Evolutionary conservation across 2,888 invertebrate genomes (phyloP).

Genomic region (Nomada hirtipes): DNA sequence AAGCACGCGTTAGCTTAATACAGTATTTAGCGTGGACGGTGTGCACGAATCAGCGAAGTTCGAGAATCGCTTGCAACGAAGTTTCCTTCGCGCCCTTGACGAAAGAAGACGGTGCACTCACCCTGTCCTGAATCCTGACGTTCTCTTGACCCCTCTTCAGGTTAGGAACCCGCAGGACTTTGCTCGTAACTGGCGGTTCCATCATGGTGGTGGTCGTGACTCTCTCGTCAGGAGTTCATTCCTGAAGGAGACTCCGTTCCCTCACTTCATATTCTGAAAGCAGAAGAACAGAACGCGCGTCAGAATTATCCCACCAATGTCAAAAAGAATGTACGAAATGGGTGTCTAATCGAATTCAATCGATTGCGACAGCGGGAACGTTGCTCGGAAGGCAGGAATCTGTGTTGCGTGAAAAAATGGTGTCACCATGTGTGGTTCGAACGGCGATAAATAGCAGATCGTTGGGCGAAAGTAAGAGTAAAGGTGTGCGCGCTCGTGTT

Average conservation of each 20-base stretch:
- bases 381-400: neutral
- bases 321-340: neutral
- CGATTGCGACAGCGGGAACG: neutral
- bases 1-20: neutral
- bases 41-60: too few relatives aligned
- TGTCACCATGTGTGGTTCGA: slow-evolving; percentile 27
- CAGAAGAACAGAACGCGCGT: neutral
- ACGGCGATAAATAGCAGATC: slow-evolving; percentile 29
- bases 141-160: slow-evolving; percentile 92
- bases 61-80: neutral
- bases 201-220: slow-evolving; percentile 68
- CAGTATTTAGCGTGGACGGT: too few relatives aligned
- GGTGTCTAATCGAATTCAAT: neutral
- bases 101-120: slow-evolving; percentile 85
- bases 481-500: slow-evolving; percentile 30
- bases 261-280: slow-evolving; percentile 72
- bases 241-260: slow-evolving; percentile 54
- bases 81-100: neutral
- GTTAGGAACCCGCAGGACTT: slow-evolving; percentile 91
- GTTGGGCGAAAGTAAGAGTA: slow-evolving; percentile 69
- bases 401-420: slow-evolving; percentile 2
- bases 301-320: neutral
- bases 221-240: slow-evolving; percentile 78
- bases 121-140: slow-evolving; percentile 91
- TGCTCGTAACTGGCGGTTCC: slow-evolving; percentile 85